Conservation (phyloP, 64 coral and sea anemone species). For the Trachythela sp. region DNA sequence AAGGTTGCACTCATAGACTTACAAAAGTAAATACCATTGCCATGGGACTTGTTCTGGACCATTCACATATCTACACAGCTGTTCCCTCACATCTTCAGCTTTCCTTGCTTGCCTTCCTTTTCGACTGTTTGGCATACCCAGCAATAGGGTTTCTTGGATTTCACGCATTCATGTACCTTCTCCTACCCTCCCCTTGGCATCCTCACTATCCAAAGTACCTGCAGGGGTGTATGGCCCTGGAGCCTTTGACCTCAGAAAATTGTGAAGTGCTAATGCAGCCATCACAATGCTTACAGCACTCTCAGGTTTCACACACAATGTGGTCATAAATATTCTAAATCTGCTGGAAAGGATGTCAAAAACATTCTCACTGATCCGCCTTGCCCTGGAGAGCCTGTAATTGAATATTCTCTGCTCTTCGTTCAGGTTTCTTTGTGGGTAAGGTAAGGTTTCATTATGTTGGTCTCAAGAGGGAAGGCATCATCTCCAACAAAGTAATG, state of each 20-base stretch:
- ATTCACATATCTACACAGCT: too few relatives aligned
- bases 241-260: slow-evolving; percentile 22
- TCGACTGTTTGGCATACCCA: too few relatives aligned
- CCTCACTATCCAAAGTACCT: neutral
- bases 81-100: too few relatives aligned
- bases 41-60: too few relatives aligned
- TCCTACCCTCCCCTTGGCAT: neutral
- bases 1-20: too few relatives aligned
- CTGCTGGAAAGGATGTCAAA: neutral
- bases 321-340: neutral
- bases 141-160: neutral
- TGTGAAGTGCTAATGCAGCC: slow-evolving; percentile 44
- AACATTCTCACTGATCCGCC: slow-evolving; percentile 14
- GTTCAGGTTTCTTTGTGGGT: slow-evolving; percentile 18
- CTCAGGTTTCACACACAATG: slow-evolving; percentile 16
- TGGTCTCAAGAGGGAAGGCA: slow-evolving; percentile 43
- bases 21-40: too few relatives aligned
- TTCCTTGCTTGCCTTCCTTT: too few relatives aligned
- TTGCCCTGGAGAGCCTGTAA: neutral
- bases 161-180: neutral
- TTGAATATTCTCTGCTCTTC: slow-evolving; percentile 35
- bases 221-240: neutral
- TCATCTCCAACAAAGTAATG: slow-evolving; percentile 34
- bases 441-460: slow-evolving; percentile 52
- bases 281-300: slow-evolving; percentile 32